Evolutionary conservation across 2,113 vertebrate species (phyloP), one percentile per base, ranked within the genome.

Genomic region (Helogale parvula): DNA sequence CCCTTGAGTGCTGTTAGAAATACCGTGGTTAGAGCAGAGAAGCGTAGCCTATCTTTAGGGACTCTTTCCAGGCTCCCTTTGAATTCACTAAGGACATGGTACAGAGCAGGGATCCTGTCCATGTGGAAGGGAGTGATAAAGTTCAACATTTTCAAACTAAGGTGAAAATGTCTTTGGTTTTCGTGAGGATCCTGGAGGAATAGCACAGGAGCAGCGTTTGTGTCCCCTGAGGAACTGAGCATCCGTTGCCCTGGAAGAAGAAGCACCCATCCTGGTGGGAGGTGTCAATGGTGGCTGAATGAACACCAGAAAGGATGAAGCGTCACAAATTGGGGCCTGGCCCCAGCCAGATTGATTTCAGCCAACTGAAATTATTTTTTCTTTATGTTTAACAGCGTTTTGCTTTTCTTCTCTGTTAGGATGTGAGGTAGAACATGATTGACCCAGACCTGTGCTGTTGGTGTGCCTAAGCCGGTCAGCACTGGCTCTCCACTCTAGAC

Each of bases 81-180:
- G 95, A 74, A 90, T 47, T 91, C 52, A 11, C 29, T 0, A 16
- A 9, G n/a, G 74, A 29, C 2, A 0, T 2, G 71, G 35, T 23
- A 11, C 11, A 27, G 41, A 94, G 38, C 41, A n/a, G 47, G 33
- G 47, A 81, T 2, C 0, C 23, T 15, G 4, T 52, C 41, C 52
- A 63, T 0, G 2, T 21, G 71, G 35, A 76, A 90, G 23, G 68
- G n/a, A 45, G 31, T 33, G 72, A 35, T 79, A 72, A 96, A 52
- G 65, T 31, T 93, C 88, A 52, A 69, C 89, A 90, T 94, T 96
- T 94, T 98, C 95, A 60, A 33, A 94, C 72, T 17, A 66, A 50
- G 19, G 29, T 14, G 84, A 87, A 97, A 96, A 88, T 71, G 63
- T 35, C 95, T 97, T 74, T 68, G 80, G 77, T 96, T 97, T 96